Conservation (phyloP, 2,888 invertebrate genomes). For the Microplitis deprimator region DNA sequence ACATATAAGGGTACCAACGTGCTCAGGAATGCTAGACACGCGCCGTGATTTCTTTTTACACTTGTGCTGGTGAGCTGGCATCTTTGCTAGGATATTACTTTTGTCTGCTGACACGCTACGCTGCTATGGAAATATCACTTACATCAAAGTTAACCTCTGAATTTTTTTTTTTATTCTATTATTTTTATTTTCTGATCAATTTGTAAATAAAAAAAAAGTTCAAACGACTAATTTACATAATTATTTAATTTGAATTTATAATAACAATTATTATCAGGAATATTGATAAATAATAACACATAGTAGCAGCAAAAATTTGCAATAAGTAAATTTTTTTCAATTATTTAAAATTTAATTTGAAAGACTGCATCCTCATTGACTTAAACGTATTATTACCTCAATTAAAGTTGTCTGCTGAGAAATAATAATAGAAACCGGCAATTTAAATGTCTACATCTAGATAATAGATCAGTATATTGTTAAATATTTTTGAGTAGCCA, state of each 20-base stretch:
- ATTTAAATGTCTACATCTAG: background rate
- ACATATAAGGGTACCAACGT: slow-evolving; percentile 66
- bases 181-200: too few relatives aligned
- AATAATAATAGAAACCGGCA: slow-evolving; percentile 27
- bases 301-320: background rate
- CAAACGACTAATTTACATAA: too few relatives aligned
- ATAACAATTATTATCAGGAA: too few relatives aligned
- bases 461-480: background rate
- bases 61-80: slow-evolving; percentile 34
- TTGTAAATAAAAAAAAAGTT: too few relatives aligned
- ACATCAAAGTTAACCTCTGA: too few relatives aligned
- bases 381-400: background rate
- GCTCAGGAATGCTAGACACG: slow-evolving; percentile 68
- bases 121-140: background rate
- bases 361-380: background rate
- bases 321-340: background rate
- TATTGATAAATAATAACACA: background rate
- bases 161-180: too few relatives aligned
- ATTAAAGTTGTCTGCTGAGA: slow-evolving; percentile 18
- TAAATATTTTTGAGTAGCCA: background rate
- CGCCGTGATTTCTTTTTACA: slow-evolving; percentile 68
- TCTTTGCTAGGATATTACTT: too few relatives aligned
- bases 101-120: background rate
- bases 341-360: background rate
- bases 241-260: too few relatives aligned